Conservation (phyloP, 2,888 invertebrate genomes). For the Dynastes tityus region DNA sequence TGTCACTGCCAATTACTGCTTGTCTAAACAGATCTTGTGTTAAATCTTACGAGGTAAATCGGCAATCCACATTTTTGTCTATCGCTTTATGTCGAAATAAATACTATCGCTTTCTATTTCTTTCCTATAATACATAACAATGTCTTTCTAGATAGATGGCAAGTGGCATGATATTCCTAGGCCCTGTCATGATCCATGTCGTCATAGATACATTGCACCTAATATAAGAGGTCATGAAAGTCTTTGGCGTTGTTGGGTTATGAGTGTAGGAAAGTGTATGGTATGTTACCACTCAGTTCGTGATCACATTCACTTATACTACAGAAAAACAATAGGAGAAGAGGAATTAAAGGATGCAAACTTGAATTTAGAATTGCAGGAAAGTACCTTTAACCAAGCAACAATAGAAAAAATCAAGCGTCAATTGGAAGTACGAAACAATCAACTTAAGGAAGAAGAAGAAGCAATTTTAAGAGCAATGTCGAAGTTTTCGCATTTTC, state of each 20-base stretch:
- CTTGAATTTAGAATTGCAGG: not conserved
- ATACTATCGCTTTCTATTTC: too few species aligned
- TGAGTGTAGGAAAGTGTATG: not conserved
- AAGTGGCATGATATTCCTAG: not conserved
- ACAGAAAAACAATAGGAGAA: not conserved
- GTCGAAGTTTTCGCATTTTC: constrained; percentile 37
- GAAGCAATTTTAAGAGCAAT: constrained; percentile 15
- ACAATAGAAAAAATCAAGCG: not conserved
- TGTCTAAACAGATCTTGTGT: constrained; percentile 8
- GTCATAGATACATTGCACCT: not conserved
- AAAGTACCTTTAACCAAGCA: not conserved
- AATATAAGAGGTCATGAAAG: not conserved
- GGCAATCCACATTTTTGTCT: too few species aligned
- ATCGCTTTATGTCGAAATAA: too few species aligned
- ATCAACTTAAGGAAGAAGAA: constrained; percentile 2
- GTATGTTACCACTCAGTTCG: not conserved
- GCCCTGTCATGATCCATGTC: constrained; percentile 20
- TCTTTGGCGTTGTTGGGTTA: not conserved
- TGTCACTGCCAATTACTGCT: constrained; percentile 11
- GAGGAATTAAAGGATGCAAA: not conserved
- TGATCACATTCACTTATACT: constrained; percentile 24
- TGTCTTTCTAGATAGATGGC: not conserved
- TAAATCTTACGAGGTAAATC: not conserved
- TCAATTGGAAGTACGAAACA: not conserved
- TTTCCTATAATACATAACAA: too few species aligned